A percentile compares a stretch with the other conserved stretches of the same genome.
Evolutionary conservation across 2,113 vertebrate genomes (phyloP).

Genomic region (Xenotilapia caudafasciata): DNA sequence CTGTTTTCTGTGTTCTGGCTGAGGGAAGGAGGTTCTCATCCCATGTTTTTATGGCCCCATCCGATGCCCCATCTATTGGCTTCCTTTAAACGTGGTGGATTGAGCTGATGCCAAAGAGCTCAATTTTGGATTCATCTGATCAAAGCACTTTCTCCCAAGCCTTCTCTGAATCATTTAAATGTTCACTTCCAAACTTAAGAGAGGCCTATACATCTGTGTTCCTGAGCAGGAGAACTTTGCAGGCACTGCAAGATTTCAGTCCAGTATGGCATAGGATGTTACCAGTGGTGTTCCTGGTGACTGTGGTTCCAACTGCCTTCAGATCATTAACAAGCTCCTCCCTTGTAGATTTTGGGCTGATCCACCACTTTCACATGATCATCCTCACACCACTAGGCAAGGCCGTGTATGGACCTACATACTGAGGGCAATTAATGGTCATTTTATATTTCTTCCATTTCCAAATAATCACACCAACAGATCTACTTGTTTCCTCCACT

Average conservation of each 20-base stretch:
- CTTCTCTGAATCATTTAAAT: neutral
- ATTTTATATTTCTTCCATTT: neutral
- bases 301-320: neutral
- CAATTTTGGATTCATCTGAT: neutral
- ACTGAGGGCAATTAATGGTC: neutral
- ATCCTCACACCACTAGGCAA: neutral
- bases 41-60: neutral
- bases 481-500: neutral
- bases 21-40: neutral
- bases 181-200: neutral
- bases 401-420: fast-evolving
- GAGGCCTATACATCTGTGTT: neutral
- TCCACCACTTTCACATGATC: neutral
- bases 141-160: neutral
- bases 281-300: neutral
- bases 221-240: neutral
- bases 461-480: neutral
- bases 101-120: neutral
- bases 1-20: neutral
- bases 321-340: neutral
- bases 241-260: neutral
- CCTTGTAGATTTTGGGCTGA: neutral
- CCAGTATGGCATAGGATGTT: neutral
- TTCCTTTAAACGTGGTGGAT: neutral
- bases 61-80: neutral